Evolutionary conservation across 2,888 invertebrate species (phyloP).

Genomic region (Allolobophora icterica): DNA sequence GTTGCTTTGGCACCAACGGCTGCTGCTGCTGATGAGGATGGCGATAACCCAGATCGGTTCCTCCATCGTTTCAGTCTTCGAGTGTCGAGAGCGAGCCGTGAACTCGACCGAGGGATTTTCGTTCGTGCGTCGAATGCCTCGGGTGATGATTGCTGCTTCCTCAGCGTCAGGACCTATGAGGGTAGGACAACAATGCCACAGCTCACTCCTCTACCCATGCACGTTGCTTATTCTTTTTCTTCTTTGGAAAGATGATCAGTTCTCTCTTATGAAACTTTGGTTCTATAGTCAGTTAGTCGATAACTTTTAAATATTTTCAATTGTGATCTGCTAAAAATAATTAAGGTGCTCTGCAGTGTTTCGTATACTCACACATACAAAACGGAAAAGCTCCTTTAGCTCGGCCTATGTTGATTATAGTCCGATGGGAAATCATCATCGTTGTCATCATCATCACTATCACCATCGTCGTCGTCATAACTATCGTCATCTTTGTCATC

Average conservation of each 20-base stretch:
- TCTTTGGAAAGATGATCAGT: neutral
- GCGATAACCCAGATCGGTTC: neutral
- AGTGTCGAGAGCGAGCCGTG: neutral
- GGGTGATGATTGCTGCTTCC: neutral
- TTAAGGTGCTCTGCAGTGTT: neutral
- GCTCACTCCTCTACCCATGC: too few species aligned
- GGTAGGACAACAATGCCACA: neutral
- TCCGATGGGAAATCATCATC: neutral
- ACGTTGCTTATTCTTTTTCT: too few species aligned
- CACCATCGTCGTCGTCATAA: neutral
- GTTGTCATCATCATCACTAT: neutral
- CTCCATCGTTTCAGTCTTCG: conserved; percentile 3
- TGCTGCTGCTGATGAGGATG: neutral
- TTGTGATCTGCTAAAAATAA: neutral
- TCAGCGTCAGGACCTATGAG: neutral
- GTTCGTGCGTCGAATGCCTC: neutral
- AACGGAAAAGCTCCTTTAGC: too few species aligned
- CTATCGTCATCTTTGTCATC: neutral
- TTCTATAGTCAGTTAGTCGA: neutral
- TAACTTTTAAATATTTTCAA: too few species aligned
- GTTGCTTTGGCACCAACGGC: neutral
- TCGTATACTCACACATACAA: neutral
- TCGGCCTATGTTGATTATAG: neutral
- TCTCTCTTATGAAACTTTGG: neutral
- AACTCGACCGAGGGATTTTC: neutral